These are phyloP conservation scores for Mylabris sibirica DNA, from an alignment of 2,888 invertebrate genomes.

Conservation along the genomic window DNA sequence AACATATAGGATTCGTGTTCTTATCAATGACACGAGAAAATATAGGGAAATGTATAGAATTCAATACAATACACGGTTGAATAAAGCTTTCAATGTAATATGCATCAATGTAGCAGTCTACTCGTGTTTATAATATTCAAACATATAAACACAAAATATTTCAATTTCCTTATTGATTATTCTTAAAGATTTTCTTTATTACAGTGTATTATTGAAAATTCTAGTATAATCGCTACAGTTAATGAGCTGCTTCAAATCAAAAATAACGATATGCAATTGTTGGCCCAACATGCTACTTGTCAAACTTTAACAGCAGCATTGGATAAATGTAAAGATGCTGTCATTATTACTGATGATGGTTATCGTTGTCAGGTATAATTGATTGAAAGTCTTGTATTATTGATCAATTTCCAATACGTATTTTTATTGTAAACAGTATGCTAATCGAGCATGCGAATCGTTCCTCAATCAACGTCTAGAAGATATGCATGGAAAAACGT, in stretches of 20 bases:
- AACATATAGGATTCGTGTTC: constrained; percentile 4
- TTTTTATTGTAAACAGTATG: constrained; percentile 64
- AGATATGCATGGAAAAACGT: constrained; percentile 68
- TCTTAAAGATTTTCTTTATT: constrained; percentile 34
- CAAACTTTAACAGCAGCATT: constrained; percentile 85
- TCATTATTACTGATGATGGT: constrained; percentile 86
- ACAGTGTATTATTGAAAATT: constrained; percentile 74
- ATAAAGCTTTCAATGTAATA: constrained; percentile 17
- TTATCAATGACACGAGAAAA: neutral
- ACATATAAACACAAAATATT: neutral
- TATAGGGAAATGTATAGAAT: neutral
- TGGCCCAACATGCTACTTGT: constrained; percentile 80
- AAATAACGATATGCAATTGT: constrained; percentile 77
- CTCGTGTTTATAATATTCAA: neutral
- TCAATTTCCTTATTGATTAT: neutral
- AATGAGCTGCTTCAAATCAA: constrained; percentile 81
- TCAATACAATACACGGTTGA: neutral
- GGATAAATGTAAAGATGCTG: constrained; percentile 84
- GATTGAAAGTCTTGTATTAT: neutral
- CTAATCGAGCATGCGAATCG: constrained; percentile 86
- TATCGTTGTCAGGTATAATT: constrained; percentile 79
- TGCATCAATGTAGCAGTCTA: constrained; percentile 8
- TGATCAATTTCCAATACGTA: neutral
- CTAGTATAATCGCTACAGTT: constrained; percentile 68
- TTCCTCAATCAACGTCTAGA: constrained; percentile 77